Evolutionary conservation across 2,888 invertebrate genomes (phyloP), one percentile per base, ranked within the genome.

Genomic region (Myathropa florea): DNA sequence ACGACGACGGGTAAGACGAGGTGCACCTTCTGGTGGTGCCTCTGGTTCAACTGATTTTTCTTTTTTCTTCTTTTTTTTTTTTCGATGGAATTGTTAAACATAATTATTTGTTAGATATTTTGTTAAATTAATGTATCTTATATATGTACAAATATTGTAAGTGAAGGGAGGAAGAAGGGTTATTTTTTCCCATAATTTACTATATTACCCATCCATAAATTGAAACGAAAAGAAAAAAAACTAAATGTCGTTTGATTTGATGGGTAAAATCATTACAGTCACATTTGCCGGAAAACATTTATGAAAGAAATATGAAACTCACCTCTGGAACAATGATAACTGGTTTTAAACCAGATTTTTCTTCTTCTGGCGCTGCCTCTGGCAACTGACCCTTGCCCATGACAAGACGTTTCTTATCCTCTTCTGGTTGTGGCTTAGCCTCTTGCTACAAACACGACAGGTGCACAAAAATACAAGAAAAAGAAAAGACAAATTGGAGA

Each of bases 251-350:
- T n/a, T n/a, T n/a, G n/a, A n/a, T n/a, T n/a, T n/a, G n/a, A n/a
- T n/a, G n/a, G n/a, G n/a, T n/a, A n/a, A n/a, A n/a, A n/a, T n/a
- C n/a, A n/a, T n/a, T n/a, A n/a, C n/a, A n/a, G n/a, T n/a, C n/a
- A n/a, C n/a, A n/a, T n/a, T n/a, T n/a, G n/a, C n/a, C n/a, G 28
- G 33, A 18, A 57, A 70, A 77, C 9, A 68, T 59, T 46, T 10
- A 53, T 55, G n/a, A 2, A 39, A 21, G 4, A 76, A 26, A 61
- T 3, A 12, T 14, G 33, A 4, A 21, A 84, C 89, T 84, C 88
- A 92, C 93, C 91, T 92, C 90, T 86, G 93, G 92, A 87, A 92
- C 91, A 64, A 93, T 91, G 85, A 93, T 93, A 60, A 92, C 91
- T 75, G 92, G 92, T 88, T 92, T 92, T 1, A 93, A 89, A 14